Evolutionary conservation across 2,113 vertebrate species (phyloP), one percentile per base, ranked within the genome.

Genomic region (Protobothrops flavoviridis): DNA sequence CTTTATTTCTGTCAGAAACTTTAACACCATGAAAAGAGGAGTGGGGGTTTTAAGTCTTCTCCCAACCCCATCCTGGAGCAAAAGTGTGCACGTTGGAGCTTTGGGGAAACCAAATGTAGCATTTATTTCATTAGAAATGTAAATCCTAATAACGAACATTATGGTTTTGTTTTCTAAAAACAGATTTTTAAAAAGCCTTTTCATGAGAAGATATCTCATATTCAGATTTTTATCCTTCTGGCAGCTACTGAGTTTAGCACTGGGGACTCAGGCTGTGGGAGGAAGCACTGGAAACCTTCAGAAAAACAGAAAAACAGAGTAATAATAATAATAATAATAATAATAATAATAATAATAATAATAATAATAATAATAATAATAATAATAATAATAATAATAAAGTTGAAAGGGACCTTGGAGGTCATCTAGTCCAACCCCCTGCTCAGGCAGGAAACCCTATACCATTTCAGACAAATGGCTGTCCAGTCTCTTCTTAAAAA

Each of bases 1-100:
- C 94, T 97, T 96, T 57, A 95, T 97, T 97, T 97, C 93, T 94
- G 55, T 96, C 96, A 93, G 91, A 64, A 96, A 94, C 92, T 52
- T 95, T 20, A 0, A 0, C 92, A 93, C 92, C 94, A 57, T 94
- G 95, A 94, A 97, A 97, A 97, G 69, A 96, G 91, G 96, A 96
- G 55, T 26, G 94, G 90, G 95, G 93, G 52, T 5, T 96, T 95
- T 94, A 61, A 85, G 94, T 94, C 94, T 92, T 45, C 9, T 10
- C 4, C 56, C 91, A 17, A 92, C 95, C 26, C 10, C 64, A 20
- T 8, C 93, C 92, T 23, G 9, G 10, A 89, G 55, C 88, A 33
- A 15, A 86, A 90, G 17, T 92, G 92, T 21, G 88, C 95, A 93
- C 81, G 92, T 95, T 94, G 88, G 87, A 90, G 69, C 43, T 92